Conservation (phyloP, 2,113 vertebrate species). For the Crypturellus undulatus region DNA sequence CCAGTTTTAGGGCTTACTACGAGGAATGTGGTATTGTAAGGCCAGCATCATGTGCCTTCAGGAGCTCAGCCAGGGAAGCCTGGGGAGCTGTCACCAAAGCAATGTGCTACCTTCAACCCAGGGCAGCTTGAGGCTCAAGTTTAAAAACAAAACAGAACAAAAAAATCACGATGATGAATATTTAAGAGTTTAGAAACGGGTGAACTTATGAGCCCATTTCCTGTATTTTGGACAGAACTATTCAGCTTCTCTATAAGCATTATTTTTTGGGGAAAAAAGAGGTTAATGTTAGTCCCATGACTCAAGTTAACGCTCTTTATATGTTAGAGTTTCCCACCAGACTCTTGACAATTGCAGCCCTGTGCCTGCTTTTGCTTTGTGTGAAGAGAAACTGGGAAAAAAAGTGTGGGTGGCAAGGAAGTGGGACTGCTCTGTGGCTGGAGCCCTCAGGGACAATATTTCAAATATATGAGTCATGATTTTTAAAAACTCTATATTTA, state of each 20-base stretch:
- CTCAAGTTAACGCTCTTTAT: constrained; percentile 5
- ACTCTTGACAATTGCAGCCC: constrained; percentile 26
- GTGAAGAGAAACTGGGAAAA: not conserved
- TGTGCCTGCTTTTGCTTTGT: constrained; percentile 24
- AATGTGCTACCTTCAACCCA: not conserved
- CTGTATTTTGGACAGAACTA: not conserved
- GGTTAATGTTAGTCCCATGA: constrained; percentile 4
- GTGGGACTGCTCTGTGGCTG: not conserved
- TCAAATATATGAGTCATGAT: constrained; percentile 37
- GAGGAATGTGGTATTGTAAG: not conserved
- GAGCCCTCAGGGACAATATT: constrained; percentile 43
- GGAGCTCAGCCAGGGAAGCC: not conserved
- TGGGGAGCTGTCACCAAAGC: rapidly evolving
- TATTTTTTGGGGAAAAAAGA: not conserved
- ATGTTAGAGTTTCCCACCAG: constrained; percentile 32
- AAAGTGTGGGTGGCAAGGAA: constrained; percentile 54
- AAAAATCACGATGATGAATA: not conserved
- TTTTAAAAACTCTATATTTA: constrained; percentile 28
- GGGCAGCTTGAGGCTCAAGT: not conserved
- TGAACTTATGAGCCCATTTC: not conserved
- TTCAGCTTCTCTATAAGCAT: constrained; percentile 3
- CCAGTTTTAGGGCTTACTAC: not conserved
- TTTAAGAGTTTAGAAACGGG: not conserved
- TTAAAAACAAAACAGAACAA: not conserved
- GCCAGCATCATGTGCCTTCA: not conserved